phyloP scores from a whole-genome alignment of 2,888 invertebrate genomes.

The Microctonus brassicae region DNA sequence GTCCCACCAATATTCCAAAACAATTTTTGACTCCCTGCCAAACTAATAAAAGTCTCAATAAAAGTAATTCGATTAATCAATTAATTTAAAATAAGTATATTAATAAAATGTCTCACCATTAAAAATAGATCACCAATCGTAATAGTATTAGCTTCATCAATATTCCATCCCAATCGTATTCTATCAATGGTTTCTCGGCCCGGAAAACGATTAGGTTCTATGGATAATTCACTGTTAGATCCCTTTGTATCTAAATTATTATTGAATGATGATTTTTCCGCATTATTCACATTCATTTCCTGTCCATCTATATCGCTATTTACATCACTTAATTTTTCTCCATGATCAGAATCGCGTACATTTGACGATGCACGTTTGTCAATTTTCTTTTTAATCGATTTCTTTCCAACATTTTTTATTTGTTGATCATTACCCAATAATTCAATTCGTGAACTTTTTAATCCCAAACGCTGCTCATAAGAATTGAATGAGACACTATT shows the following conservation, averaged over 20 bases:
- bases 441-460: conserved; percentile 71
- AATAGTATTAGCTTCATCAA: conserved; percentile 80
- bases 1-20: conserved; percentile 86
- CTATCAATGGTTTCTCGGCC: conserved; percentile 68
- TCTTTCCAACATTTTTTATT: conserved; percentile 64
- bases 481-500: conserved; percentile 84
- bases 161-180: conserved; percentile 81
- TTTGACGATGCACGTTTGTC: conserved; percentile 61
- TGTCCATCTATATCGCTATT: conserved; percentile 73
- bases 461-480: conserved; percentile 80
- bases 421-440: conserved; percentile 67
- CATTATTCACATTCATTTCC: conserved; percentile 59
- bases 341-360: conserved; percentile 51
- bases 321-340: conserved; percentile 67
- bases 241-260: conserved; percentile 8
- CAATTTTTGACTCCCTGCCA: conserved; percentile 81
- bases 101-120: conserved; percentile 74
- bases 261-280: conserved; percentile 61
- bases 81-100: conserved; percentile 3
- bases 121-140: conserved; percentile 92
- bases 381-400: conserved; percentile 66
- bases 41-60: conserved; percentile 70
- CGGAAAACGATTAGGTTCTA: conserved; percentile 61
- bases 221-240: conserved; percentile 12
- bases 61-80: conserved; percentile 15